These are phyloP conservation scores for Chamaea fasciata DNA, from an alignment of 2,113 vertebrate genomes.

Conservation along the genomic window DNA sequence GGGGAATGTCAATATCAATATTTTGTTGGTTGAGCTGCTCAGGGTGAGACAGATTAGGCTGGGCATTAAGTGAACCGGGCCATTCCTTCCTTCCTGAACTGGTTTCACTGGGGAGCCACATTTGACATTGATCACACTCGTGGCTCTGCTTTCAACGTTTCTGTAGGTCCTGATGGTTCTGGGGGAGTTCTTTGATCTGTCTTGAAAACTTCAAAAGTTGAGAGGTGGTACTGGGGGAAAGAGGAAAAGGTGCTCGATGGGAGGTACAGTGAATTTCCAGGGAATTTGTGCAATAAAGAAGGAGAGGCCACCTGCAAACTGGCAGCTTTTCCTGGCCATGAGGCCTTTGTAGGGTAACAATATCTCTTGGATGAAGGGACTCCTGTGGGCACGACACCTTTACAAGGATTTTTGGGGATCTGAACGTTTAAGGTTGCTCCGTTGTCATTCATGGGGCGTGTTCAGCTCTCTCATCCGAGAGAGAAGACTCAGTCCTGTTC, in stretches of 20 bases:
- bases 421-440: background rate
- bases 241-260: fast-evolving
- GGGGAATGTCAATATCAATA: background rate
- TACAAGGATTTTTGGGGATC: background rate
- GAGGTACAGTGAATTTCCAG: background rate
- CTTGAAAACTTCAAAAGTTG: background rate
- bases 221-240: background rate
- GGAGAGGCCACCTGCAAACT: background rate
- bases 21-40: background rate
- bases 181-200: background rate
- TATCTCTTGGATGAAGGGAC: fast-evolving
- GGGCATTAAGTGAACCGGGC: background rate
- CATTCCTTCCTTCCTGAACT: background rate
- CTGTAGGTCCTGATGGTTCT: background rate
- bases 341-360: background rate
- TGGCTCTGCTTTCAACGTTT: background rate
- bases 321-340: background rate
- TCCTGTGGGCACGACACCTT: background rate
- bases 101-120: background rate
- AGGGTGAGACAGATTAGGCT: background rate
- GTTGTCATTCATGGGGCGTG: background rate
- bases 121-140: background rate
- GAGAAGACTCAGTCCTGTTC: background rate
- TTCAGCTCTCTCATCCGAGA: background rate
- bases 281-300: background rate